Conservation (phyloP, 2,797 vertebrate genomes). For the Sardinella longiceps region DNA sequence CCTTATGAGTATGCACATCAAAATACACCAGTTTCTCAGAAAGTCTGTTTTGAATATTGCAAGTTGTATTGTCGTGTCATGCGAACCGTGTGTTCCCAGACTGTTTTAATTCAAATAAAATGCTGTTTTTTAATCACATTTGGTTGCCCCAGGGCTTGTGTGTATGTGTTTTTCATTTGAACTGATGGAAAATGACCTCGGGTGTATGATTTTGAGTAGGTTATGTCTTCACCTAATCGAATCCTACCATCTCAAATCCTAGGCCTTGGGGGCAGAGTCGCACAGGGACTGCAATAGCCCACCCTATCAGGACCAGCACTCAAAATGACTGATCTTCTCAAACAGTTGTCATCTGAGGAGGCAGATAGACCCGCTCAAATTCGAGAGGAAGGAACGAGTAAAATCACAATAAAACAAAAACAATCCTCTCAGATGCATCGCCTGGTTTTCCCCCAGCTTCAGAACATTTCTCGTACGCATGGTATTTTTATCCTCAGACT, state of each 20-base stretch:
- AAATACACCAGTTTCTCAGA: neutral
- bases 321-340: neutral
- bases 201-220: constrained; percentile 16
- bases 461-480: constrained; percentile 22
- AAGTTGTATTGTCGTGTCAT: neutral
- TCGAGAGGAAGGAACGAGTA: neutral
- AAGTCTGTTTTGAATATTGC: neutral
- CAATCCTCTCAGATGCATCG: neutral
- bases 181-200: constrained; percentile 17
- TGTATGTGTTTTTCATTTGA: constrained; percentile 6
- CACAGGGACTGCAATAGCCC: neutral
- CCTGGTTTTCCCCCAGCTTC: neutral
- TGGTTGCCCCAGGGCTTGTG: neutral
- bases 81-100: constrained; percentile 18
- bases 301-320: neutral
- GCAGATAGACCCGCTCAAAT: neutral
- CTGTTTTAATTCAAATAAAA: constrained; percentile 46
- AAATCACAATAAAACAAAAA: neutral
- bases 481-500: constrained; percentile 3
- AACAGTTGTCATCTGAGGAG: neutral
- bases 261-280: neutral
- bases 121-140: constrained; percentile 25
- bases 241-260: constrained; percentile 7
- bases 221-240: constrained; percentile 17
- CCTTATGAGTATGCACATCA: neutral